A percentile compares a stretch with the other conserved stretches of the same genome.
phyloP scores from a whole-genome alignment of 2,888 invertebrate genomes.

The Andrena minutula region DNA sequence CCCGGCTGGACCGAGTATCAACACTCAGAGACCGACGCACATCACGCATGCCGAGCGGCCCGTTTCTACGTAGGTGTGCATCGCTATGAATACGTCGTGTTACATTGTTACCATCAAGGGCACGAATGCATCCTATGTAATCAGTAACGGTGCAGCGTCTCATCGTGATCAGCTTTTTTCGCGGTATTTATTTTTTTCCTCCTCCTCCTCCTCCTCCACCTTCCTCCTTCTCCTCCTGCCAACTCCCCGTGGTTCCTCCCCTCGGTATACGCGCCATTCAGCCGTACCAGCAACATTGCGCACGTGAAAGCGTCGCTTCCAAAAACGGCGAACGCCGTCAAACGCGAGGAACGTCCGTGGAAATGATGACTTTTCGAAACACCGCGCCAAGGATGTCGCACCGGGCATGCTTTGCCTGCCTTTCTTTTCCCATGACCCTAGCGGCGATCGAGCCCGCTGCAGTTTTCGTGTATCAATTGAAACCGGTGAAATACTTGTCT shows the following conservation, averaged over 20 bases:
- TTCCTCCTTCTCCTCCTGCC: background rate
- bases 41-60: background rate
- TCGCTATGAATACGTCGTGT: constrained; percentile 64
- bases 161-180: constrained; percentile 62
- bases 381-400: background rate
- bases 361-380: background rate
- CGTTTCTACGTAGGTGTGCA: constrained; percentile 19
- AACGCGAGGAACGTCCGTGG: background rate
- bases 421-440: too few relatives aligned
- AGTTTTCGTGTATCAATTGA: too few relatives aligned
- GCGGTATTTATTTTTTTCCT: constrained; percentile 50
- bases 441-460: too few relatives aligned
- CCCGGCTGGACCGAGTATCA: background rate
- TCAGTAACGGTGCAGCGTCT: constrained; percentile 66
- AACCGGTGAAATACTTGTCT: too few relatives aligned
- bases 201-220: background rate
- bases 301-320: constrained; percentile 37
- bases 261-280: constrained; percentile 22
- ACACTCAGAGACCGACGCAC: constrained; percentile 13
- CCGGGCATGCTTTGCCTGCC: too few relatives aligned
- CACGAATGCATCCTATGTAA: constrained; percentile 50
- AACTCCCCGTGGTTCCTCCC: background rate
- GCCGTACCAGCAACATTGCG: constrained; percentile 8
- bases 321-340: constrained; percentile 41
- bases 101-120: constrained; percentile 58